phyloP scores from a whole-genome alignment of 2,113 vertebrate genomes.

The Orthonyx spaldingii region DNA sequence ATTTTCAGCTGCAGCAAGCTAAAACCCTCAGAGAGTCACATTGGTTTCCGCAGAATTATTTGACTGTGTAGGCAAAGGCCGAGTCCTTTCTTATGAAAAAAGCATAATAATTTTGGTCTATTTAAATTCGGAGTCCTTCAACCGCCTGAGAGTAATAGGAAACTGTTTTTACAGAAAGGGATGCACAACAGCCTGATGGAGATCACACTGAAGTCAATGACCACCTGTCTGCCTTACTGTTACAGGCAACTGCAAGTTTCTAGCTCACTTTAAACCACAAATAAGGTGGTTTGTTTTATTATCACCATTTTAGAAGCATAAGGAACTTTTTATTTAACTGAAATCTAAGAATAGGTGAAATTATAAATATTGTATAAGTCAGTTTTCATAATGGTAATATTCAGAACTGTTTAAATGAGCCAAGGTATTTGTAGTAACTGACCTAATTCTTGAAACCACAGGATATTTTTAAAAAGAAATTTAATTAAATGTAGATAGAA shows the following conservation, averaged over 20 bases:
- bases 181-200: background rate
- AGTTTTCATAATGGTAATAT: background rate
- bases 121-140: background rate
- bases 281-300: background rate
- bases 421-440: background rate
- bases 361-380: background rate
- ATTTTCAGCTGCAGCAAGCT: background rate
- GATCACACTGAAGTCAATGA: background rate
- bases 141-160: background rate
- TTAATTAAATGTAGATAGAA: background rate
- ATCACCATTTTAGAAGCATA: background rate
- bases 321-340: background rate
- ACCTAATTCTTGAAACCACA: slow-evolving; percentile 3
- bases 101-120: background rate
- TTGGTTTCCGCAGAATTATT: slow-evolving; percentile 1
- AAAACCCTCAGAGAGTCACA: background rate
- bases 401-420: background rate
- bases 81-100: background rate
- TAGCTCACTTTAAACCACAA: background rate
- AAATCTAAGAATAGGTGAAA: background rate
- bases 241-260: background rate
- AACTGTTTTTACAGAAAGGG: background rate
- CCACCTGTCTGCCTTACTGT: background rate
- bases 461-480: background rate
- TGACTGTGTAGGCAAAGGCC: background rate